A percentile compares a stretch with the other conserved stretches of the same genome.
Evolutionary conservation across 2,888 invertebrate species (phyloP).

Genomic region (Chymomyza procnemis): DNA sequence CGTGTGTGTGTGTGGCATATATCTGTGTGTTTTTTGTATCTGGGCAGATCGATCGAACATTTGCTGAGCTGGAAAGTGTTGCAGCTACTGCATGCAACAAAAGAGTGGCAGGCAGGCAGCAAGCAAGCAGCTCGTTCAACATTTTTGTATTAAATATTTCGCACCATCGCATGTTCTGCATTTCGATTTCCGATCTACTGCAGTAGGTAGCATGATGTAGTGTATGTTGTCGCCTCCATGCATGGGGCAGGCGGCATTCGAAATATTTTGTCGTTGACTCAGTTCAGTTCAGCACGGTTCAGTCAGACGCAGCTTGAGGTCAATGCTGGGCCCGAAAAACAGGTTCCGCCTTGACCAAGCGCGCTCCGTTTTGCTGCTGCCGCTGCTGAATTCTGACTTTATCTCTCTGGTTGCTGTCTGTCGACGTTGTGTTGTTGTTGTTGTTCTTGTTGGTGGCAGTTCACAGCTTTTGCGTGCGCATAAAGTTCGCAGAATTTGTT

Average conservation of each 20-base stretch:
- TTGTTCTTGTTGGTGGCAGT: no score
- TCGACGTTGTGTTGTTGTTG: not conserved
- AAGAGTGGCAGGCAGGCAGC: not conserved
- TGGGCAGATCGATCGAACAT: not conserved
- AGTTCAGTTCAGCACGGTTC: slow-evolving; percentile 36
- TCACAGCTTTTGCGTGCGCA: not conserved
- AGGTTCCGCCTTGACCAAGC: slow-evolving; percentile 17
- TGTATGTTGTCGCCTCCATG: not conserved
- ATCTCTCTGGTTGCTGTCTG: slow-evolving; percentile 17
- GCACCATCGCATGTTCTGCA: slow-evolving; percentile 74
- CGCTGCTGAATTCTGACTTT: slow-evolving; percentile 8
- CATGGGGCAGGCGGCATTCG: slow-evolving; percentile 12
- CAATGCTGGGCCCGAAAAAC: slow-evolving; percentile 53
- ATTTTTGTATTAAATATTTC: slow-evolving; percentile 70
- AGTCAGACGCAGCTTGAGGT: slow-evolving; percentile 48
- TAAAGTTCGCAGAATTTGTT: not conserved
- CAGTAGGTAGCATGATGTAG: no score
- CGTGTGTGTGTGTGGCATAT: not conserved
- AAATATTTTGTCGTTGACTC: slow-evolving; percentile 70
- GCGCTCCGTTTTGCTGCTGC: slow-evolving; percentile 12
- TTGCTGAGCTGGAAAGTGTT: slow-evolving; percentile 1
- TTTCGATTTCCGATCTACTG: slow-evolving; percentile 47
- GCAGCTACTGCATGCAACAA: not conserved
- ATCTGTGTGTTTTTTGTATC: not conserved
- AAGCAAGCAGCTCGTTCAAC: slow-evolving; percentile 27